phyloP scores from a whole-genome alignment of 2,113 vertebrate species.

The Embiotoca jacksoni region DNA sequence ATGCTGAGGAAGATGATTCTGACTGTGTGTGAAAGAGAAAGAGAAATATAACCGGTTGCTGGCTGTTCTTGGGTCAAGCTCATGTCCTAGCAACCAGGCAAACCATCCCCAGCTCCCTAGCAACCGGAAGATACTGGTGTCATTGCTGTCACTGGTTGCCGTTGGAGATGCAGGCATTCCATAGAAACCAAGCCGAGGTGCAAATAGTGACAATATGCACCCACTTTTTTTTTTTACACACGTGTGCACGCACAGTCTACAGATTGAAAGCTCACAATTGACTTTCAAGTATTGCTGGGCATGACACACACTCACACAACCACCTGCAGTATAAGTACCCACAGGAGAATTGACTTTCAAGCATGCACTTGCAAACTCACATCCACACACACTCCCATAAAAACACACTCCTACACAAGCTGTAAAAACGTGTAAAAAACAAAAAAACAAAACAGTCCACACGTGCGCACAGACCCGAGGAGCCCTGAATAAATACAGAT shows the following conservation, averaged over 20 bases:
- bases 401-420: slow-evolving; percentile 8
- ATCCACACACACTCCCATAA: neutral
- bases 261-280: slow-evolving; percentile 8
- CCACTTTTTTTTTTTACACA: neutral
- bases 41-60: slow-evolving; percentile 3
- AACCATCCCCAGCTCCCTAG: slow-evolving; percentile 64
- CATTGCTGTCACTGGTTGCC: slow-evolving; percentile 29
- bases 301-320: slow-evolving; percentile 1
- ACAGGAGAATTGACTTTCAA: slow-evolving; percentile 3
- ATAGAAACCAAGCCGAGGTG: slow-evolving; percentile 35
- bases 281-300: slow-evolving; percentile 30
- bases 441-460: neutral
- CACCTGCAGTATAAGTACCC: slow-evolving; percentile 14
- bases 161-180: slow-evolving; percentile 33
- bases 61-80: slow-evolving; percentile 24
- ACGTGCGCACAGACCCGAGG: slow-evolving; percentile 44
- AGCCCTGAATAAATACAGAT: neutral
- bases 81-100: slow-evolving; percentile 44
- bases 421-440: slow-evolving; percentile 28
- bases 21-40: neutral
- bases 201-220: slow-evolving; percentile 11
- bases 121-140: slow-evolving; percentile 55
- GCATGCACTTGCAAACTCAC: slow-evolving; percentile 4
- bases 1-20: neutral
- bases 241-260: neutral